phyloP scores from a whole-genome alignment of 2,888 invertebrate genomes.

The Phalera bucephala region DNA sequence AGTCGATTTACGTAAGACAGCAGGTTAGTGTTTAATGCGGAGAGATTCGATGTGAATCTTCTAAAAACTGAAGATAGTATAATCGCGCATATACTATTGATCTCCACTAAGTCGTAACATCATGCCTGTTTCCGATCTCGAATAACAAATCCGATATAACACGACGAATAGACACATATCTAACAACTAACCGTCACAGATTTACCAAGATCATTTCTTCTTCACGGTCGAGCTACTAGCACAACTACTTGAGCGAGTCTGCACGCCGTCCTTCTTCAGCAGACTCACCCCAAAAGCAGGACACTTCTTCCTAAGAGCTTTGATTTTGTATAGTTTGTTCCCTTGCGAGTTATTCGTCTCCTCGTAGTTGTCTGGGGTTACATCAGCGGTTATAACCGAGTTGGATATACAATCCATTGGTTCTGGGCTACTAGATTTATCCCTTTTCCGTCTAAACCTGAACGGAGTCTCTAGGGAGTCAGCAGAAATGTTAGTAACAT shows the following conservation, averaged over 20 bases:
- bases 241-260: conserved; percentile 73
- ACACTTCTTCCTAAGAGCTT: conserved; percentile 73
- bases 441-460: conserved; percentile 71
- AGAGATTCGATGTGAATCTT: too few relatives aligned
- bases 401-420: conserved; percentile 74
- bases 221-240: conserved; percentile 68
- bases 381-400: conserved; percentile 69
- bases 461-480: conserved; percentile 74
- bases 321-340: conserved; percentile 76
- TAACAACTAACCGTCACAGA: conserved; percentile 23
- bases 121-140: too few relatives aligned
- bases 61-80: too few relatives aligned
- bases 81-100: too few relatives aligned
- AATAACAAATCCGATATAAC: neutral
- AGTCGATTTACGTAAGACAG: too few relatives aligned
- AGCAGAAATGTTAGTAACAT: conserved; percentile 73
- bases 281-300: conserved; percentile 68
- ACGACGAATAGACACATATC: conserved; percentile 25
- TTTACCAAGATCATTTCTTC: conserved; percentile 76
- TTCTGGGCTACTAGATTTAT: conserved; percentile 72
- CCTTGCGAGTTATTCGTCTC: conserved; percentile 77
- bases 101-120: too few relatives aligned
- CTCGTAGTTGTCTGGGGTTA: conserved; percentile 70
- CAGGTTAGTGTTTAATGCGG: too few relatives aligned
- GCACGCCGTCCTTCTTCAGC: conserved; percentile 72